phyloP scores from a whole-genome alignment of 2,888 invertebrate species.

The Andrena dorsata region DNA sequence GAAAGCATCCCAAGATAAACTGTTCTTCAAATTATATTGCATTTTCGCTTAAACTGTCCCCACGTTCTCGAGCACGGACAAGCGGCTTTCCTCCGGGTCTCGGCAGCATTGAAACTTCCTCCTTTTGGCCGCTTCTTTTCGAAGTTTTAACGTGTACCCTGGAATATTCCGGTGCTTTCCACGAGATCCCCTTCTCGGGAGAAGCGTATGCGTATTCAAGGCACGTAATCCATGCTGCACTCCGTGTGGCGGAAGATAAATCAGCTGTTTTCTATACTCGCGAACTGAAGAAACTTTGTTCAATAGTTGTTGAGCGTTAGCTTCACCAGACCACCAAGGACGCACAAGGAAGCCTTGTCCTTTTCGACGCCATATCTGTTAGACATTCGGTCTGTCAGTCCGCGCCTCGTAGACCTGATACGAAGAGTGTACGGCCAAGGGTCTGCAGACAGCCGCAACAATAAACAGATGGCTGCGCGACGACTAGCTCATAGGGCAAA shows the following conservation, averaged over 20 bases:
- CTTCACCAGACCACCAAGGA: too few relatives aligned
- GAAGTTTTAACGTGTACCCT: slow-evolving; percentile 49
- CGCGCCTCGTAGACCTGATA: too few relatives aligned
- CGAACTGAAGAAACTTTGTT: slow-evolving; percentile 63
- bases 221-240: slow-evolving; percentile 70
- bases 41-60: not conserved
- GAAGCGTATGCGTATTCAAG: slow-evolving; percentile 52
- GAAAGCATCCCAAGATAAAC: not conserved
- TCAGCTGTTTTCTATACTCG: slow-evolving; percentile 59
- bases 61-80: not conserved
- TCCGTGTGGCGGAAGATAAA: slow-evolving; percentile 67
- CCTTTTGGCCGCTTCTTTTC: slow-evolving; percentile 35
- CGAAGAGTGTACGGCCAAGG: too few relatives aligned
- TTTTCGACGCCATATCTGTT: too few relatives aligned
- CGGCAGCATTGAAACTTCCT: slow-evolving; percentile 33
- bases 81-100: slow-evolving; percentile 9
- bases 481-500: too few relatives aligned
- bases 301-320: slow-evolving; percentile 33
- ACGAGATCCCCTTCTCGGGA: not conserved
- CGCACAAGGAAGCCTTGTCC: too few relatives aligned
- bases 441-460: too few relatives aligned
- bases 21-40: slow-evolving; percentile 1
- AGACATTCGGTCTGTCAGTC: too few relatives aligned
- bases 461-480: too few relatives aligned
- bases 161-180: slow-evolving; percentile 59